phyloP scores from a whole-genome alignment of 2,888 invertebrate genomes.

The Ophion ventricosus region DNA sequence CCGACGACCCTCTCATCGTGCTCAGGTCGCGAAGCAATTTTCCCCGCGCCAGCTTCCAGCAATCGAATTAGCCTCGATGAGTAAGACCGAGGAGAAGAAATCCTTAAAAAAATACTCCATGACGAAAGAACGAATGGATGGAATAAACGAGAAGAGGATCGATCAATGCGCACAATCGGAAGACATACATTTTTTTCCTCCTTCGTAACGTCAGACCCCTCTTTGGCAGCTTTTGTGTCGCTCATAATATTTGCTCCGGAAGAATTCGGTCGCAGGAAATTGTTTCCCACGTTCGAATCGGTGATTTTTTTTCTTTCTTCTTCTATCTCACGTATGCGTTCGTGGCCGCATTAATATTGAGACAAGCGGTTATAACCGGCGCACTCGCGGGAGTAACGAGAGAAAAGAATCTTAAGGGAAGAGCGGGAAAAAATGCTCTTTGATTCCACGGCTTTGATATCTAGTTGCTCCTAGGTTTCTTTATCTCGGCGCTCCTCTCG shows the following conservation, averaged over 20 bases:
- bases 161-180: constrained; percentile 50
- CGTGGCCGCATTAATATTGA: constrained; percentile 54
- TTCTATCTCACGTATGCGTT: constrained; percentile 28
- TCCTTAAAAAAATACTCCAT: constrained; percentile 11
- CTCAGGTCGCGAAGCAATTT: constrained; percentile 11
- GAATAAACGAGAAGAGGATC: constrained; percentile 32
- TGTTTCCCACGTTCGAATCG: constrained; percentile 52
- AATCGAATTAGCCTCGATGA: constrained; percentile 49
- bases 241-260: constrained; percentile 45
- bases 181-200: not conserved
- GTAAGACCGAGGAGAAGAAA: not conserved
- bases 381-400: constrained; percentile 18
- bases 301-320: constrained; percentile 30
- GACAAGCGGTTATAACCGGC: constrained; percentile 35
- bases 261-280: constrained; percentile 39
- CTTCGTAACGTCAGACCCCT: constrained; percentile 16
- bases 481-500: not conserved
- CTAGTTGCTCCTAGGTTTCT: constrained; percentile 1
- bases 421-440: constrained; percentile 41
- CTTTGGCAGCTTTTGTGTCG: constrained; percentile 5
- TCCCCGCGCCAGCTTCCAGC: constrained; percentile 7
- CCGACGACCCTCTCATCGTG: constrained; percentile 39
- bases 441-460: constrained; percentile 22
- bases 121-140: constrained; percentile 41
- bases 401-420: constrained; percentile 24